phyloP scores from a whole-genome alignment of 2,113 vertebrate genomes.

The Sylvilagus bachmani region DNA sequence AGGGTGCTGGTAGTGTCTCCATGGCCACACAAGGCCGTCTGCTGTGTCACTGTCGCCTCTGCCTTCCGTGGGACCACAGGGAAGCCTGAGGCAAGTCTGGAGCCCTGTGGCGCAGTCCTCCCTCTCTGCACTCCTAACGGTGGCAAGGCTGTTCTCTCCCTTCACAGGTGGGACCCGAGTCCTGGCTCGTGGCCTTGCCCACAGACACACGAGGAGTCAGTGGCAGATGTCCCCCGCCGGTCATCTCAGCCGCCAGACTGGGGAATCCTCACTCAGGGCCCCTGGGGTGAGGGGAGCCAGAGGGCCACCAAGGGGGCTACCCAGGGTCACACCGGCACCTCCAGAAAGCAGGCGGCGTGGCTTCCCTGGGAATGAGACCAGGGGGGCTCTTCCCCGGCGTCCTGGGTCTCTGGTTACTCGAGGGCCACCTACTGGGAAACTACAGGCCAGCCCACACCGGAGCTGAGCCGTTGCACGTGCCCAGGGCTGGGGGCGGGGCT shows the following conservation, averaged over 20 bases:
- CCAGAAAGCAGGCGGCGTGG: background rate
- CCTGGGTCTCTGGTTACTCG: background rate
- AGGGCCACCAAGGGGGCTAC: background rate
- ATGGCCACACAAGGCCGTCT: background rate
- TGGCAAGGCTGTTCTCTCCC: background rate
- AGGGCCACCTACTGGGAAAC: background rate
- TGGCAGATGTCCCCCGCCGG: background rate
- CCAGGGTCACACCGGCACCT: background rate
- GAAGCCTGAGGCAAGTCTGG: background rate
- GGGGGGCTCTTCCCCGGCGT: background rate
- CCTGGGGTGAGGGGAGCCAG: background rate
- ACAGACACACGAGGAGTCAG: background rate
- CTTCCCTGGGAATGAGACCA: background rate
- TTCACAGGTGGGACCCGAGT: background rate
- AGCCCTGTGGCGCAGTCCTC: background rate
- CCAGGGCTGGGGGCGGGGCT: background rate
- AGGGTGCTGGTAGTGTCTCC: background rate
- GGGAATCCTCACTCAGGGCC: background rate
- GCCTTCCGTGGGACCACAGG: background rate
- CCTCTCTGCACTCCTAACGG: background rate
- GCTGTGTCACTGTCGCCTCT: background rate
- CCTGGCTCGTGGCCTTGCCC: background rate
- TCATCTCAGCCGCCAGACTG: background rate
- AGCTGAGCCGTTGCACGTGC: background rate
- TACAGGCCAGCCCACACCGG: background rate